phyloP scores from a whole-genome alignment of 2,888 invertebrate species.

The Tenthredo distinguenda region DNA sequence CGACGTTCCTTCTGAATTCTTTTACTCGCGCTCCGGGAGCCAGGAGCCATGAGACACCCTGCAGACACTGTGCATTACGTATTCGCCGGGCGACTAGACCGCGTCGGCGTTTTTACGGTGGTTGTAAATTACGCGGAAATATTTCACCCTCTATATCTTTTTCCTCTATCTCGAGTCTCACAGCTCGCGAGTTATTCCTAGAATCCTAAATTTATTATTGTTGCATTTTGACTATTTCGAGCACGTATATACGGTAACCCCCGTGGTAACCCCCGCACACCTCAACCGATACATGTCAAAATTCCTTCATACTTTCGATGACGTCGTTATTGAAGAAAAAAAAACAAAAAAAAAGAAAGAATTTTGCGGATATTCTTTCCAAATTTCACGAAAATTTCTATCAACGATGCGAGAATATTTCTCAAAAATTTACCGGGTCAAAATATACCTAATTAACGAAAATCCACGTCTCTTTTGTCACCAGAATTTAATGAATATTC shows the following conservation, averaged over 20 bases:
- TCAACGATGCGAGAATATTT: background rate
- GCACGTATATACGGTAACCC: slow-evolving; percentile 66
- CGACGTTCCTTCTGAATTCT: slow-evolving; percentile 8
- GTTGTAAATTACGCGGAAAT: slow-evolving; percentile 72
- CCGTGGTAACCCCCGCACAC: background rate
- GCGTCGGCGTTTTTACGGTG: slow-evolving; percentile 62
- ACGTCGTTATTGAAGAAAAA: background rate
- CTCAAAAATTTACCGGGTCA: too few relatives aligned
- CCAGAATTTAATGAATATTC: background rate
- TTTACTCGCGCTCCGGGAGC: background rate
- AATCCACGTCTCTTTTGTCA: background rate
- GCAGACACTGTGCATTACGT: slow-evolving; percentile 63
- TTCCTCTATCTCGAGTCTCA: slow-evolving; percentile 39
- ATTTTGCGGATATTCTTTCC: background rate
- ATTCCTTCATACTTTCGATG: background rate
- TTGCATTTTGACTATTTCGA: slow-evolving; percentile 67
- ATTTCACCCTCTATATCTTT: slow-evolving; percentile 63
- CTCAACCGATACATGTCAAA: background rate
- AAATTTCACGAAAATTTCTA: background rate
- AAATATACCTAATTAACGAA: too few relatives aligned
- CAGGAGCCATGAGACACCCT: slow-evolving; percentile 22
- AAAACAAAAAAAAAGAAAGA: background rate
- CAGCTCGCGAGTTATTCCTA: slow-evolving; percentile 41
- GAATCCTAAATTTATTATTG: slow-evolving; percentile 68
- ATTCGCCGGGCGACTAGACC: slow-evolving; percentile 65